Evolutionary conservation across 2,888 invertebrate species (phyloP).

Genomic region (Pterostichus madidus): DNA sequence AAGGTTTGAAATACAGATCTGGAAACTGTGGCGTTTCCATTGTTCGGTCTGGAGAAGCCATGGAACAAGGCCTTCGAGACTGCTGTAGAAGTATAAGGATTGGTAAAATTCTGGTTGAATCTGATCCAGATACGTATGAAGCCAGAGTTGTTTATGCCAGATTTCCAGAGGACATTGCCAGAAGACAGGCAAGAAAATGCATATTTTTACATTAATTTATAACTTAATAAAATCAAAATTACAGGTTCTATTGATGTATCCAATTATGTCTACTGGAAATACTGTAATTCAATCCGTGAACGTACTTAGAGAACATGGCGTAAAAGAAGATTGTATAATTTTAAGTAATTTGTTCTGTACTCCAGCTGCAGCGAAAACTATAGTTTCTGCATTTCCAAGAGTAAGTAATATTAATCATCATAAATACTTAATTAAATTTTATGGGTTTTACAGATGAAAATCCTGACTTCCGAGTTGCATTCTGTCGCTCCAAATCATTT

Average conservation of each 20-base stretch:
- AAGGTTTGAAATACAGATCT: conserved; percentile 96
- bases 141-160: conserved; percentile 98
- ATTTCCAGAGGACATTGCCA: conserved; percentile 96
- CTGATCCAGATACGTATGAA: conserved; percentile 97
- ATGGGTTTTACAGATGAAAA: conserved; percentile 85
- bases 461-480: conserved; percentile 97
- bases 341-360: conserved; percentile 99
- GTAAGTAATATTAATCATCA: conserved; percentile 73
- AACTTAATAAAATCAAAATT: conserved; percentile 59
- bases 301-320: conserved; percentile 95
- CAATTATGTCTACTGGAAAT: conserved; percentile 99
- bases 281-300: conserved; percentile 96
- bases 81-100: conserved; percentile 99
- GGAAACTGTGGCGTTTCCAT: conserved; percentile 99
- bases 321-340: conserved; percentile 95
- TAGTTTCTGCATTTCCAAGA: conserved; percentile 90
- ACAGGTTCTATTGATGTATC: conserved; percentile 96
- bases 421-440: neutral
- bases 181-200: conserved; percentile 80
- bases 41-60: conserved; percentile 87
- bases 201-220: conserved; percentile 21
- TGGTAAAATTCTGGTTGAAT: conserved; percentile 98
- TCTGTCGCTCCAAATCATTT: conserved; percentile 98
- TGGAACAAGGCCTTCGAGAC: conserved; percentile 88
- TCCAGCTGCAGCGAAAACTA: conserved; percentile 91